Evolutionary conservation across 2,888 invertebrate genomes (phyloP), one percentile per base, ranked within the genome.

Genomic region (Neoitamus cyanurus): DNA sequence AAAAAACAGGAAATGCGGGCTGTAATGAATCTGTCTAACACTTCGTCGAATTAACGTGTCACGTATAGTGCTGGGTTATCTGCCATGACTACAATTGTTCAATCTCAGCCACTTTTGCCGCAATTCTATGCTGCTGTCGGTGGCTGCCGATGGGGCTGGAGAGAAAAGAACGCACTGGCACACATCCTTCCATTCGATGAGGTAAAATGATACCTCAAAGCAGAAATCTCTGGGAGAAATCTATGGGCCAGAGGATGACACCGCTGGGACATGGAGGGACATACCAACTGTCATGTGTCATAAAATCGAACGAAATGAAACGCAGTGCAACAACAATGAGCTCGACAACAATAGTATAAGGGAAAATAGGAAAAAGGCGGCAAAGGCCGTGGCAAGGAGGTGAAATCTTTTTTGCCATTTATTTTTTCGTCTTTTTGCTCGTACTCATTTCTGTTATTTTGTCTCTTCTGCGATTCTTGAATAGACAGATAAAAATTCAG

Each of bases 261-360:
- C 58, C 58, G 58, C 58, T 25, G 58, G 25, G 58, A 58, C 58
- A 58, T 15, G 58, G 20, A 58, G 58, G 58, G 58, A 58, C 58
- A 75, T 42, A 75, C 75, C 75, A 75, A 75, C 75, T 75, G 75
- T 75, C 75, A 75, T 75, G 75, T 75, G 75, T 75, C 75, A 75
- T 75, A 75, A 75, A 75, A 75, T 75, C 75, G 75, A 75, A 75
- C 42, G 58, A 20, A 58, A 58, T 58, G 25, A 58, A 58, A 58
- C 20, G 7, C 25, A 25, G 20, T 58, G 58, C 58, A 58, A 58
- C 58, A 58, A 58, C 58, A 58, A 58, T 58, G 25, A 20, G 25
- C 25, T 25, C 58, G 58, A 58, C 58, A 58, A 58, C 58, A 58
- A 58, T 58, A 11, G 58, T 7, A 58, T 58, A 20, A 58, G 58